phyloP scores from a whole-genome alignment of 2,797 vertebrate genomes.

The Sebastes reedi region DNA sequence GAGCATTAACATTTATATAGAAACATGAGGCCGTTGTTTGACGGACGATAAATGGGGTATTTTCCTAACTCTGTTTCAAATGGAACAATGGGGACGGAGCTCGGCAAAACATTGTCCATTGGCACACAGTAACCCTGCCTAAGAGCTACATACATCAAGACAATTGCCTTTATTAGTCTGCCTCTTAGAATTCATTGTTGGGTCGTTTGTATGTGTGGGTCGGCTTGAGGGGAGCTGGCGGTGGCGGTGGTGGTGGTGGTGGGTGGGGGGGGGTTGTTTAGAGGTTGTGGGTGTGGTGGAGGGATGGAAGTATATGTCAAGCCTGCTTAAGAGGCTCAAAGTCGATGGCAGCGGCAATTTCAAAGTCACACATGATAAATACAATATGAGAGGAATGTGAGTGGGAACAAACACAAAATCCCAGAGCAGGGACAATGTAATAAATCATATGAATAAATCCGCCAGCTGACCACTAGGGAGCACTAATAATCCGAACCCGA shows the following conservation, averaged over 20 bases:
- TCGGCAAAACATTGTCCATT: slow-evolving; percentile 45
- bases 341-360: slow-evolving; percentile 57
- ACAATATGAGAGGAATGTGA: slow-evolving; percentile 46
- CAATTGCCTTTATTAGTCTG: slow-evolving; percentile 67
- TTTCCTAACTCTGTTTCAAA: slow-evolving; percentile 68
- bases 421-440: slow-evolving; percentile 50
- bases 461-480: slow-evolving; percentile 68
- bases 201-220: slow-evolving; percentile 46
- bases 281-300: neutral
- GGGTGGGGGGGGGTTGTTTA: neutral
- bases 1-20: slow-evolving; percentile 83
- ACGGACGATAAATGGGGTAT: slow-evolving; percentile 73
- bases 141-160: slow-evolving; percentile 66
- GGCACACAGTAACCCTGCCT: slow-evolving; percentile 48
- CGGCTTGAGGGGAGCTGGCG: slow-evolving; percentile 2
- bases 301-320: slow-evolving; percentile 48
- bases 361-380: slow-evolving; percentile 67
- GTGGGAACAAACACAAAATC: slow-evolving; percentile 58
- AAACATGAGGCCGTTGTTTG: slow-evolving; percentile 69
- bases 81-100: slow-evolving; percentile 62
- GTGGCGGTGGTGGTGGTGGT: neutral
- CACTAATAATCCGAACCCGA: slow-evolving; percentile 68
- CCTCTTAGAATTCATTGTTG: slow-evolving; percentile 50
- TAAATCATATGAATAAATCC: slow-evolving; percentile 72
- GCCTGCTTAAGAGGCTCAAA: slow-evolving; percentile 68